Evolutionary conservation across 2,797 vertebrate genomes (phyloP), one percentile per base, ranked within the genome.

Genomic region (Anas acuta): DNA sequence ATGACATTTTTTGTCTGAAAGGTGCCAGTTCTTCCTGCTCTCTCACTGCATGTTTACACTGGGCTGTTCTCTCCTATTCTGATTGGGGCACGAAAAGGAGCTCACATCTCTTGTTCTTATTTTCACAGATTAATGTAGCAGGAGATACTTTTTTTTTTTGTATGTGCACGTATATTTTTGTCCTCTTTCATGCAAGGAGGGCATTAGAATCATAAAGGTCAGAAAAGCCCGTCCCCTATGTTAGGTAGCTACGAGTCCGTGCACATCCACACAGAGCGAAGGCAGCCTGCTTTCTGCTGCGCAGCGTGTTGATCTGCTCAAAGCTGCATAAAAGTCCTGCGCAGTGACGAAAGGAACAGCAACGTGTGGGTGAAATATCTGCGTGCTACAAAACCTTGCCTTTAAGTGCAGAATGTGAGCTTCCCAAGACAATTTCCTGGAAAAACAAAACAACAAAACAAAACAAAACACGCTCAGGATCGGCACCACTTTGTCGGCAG

Each of bases 141-240:
- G 7, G 21, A 81, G 12, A 67, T 32, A 67, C 33, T 25, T 25
- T 60, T 35, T 23, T 2, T 43, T 35, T 23, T 2, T 43, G 5
- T 8, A 3, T 15, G 3, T 22, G 11, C 62, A 43, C 2, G 10
- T 5, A 12, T 32, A 60, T 3, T 7, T 45, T 75, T 93, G 69
- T 33, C 54, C 33, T 23, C 14, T 71, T 61, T 20, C 45, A 0
- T 7, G 19, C 0, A 0, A 0, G 1, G 9, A 66, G 6, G 11
- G 17, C 57, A 7, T 75, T 58, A 49, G 47, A 23, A 49, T 49
- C 47, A 49, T 49, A 23, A 25, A 49, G 47, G 47, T 13, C 23
- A 13, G 23, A 23, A 49, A 49, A 49, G 22, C 8, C 47, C 23
- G 7, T 49, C 23, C 47, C 47, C 47, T 49, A 1, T 7, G 7